phyloP scores from a whole-genome alignment of 2,888 invertebrate species.

The Tetramorium bicarinatum region DNA sequence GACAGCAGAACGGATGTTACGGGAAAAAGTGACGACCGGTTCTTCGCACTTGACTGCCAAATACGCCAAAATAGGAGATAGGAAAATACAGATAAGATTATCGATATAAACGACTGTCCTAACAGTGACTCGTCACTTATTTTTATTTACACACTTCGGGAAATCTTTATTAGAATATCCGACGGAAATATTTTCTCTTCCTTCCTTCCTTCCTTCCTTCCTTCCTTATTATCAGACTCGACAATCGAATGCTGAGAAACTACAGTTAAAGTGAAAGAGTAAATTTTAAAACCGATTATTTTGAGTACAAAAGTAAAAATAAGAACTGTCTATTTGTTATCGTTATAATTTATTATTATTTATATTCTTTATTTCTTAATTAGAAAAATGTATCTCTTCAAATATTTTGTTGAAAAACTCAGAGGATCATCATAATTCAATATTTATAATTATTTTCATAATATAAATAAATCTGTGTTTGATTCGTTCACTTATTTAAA shows the following conservation, averaged over 20 bases:
- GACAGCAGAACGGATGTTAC: conserved; percentile 65
- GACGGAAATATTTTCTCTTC: neutral
- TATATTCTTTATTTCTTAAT: neutral
- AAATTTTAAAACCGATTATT: neutral
- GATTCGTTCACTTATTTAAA: too few relatives aligned
- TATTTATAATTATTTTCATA: neutral
- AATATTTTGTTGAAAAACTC: neutral
- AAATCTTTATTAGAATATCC: neutral
- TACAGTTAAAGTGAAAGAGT: neutral
- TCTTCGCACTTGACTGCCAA: conserved; percentile 46
- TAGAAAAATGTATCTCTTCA: neutral
- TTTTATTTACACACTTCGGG: neutral
- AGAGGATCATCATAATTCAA: neutral
- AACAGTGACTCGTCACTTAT: neutral
- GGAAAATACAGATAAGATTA: conserved; percentile 10
- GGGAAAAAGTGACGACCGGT: conserved; percentile 64
- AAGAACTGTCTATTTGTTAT: neutral
- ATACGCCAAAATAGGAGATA: conserved; percentile 24
- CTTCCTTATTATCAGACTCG: neutral
- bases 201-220: neutral
- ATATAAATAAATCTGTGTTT: too few relatives aligned
- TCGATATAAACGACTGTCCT: neutral
- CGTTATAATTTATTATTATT: neutral
- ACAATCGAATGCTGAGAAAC: neutral
- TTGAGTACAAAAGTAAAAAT: neutral